Base-by-base conservation (phyloP, 2,888 invertebrate species). In the Pseudococcus jackbeardsleyi region DNA sequence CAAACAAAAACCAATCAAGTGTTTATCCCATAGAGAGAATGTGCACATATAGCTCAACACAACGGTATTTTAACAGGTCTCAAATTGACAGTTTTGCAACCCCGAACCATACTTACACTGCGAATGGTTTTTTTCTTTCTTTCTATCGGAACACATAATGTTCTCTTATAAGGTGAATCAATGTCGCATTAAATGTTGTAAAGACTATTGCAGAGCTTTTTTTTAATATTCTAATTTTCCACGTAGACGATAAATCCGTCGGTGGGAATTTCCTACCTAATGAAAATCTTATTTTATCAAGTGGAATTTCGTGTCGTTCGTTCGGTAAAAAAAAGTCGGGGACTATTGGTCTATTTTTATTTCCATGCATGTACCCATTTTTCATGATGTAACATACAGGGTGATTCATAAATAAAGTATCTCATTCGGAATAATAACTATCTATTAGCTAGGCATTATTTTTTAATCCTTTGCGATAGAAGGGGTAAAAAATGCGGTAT, bases 1-100 rank as follows among this genome's bases (percentile, higher is more conserved):
- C 54, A 54, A 54, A 54, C 54, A 17, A 54, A 54, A 54, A 54
- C 54, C n/a, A 54, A 54, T 54, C 54, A 54, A 54, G 54, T 54
- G 54, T 54, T 54, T 54, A 54, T 54, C 54, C 54, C 54, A n/a
- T n/a, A 54, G 54, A 50, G 50, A 54, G 54, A 54, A n/a, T 54
- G n/a, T n/a, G n/a, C n/a, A 54, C 54, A 17, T 54, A 17, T n/a
- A 54, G 54, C 54, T 4, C n/a, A 54, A n/a, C n/a, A 54, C 54
- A 17, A 54, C n/a, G n/a, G 54, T 54, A n/a, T n/a, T 54, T 54
- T 54, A 54, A 54, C 54, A 54, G 54, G n/a, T 54, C n/a, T 54
- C 54, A 54, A 54, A 54, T 54, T 54, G 54, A 54, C 54, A 54
- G 54, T 54, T n/a, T 54, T n/a, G 12, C 54, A 54, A n/a, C n/a